These are phyloP conservation scores for Oreamnos americanus DNA, from an alignment of 2,113 vertebrate species.

Conservation along the genomic window DNA sequence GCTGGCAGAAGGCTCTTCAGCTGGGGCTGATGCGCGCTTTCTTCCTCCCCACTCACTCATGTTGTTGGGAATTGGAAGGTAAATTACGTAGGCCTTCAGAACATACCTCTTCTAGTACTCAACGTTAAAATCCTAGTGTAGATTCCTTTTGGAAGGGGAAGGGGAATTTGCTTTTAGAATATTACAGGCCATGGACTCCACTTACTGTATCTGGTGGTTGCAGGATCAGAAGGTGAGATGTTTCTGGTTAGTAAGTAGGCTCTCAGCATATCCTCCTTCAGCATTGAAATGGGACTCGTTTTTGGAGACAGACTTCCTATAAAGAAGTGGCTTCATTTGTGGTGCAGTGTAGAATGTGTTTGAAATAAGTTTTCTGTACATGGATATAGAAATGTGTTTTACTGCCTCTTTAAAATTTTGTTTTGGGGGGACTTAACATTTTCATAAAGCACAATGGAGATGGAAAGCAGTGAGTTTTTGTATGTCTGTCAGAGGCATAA, in stretches of 20 bases:
- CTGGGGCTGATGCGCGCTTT: background rate
- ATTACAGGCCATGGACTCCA: background rate
- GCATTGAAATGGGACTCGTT: background rate
- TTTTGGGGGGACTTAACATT: background rate
- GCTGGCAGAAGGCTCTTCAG: slow-evolving; percentile 14
- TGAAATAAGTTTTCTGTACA: background rate
- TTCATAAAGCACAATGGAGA: background rate
- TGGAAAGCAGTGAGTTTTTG: slow-evolving; percentile 5
- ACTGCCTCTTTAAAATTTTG: background rate
- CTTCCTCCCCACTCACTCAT: background rate
- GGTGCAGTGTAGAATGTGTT: background rate
- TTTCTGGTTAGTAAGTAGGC: background rate
- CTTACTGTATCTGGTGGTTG: background rate
- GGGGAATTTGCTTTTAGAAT: background rate
- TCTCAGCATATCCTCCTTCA: background rate
- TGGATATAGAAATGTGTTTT: background rate
- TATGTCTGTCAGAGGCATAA: background rate
- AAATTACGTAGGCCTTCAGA: background rate
- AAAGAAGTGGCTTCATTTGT: background rate
- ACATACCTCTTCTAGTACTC: background rate
- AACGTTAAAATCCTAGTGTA: background rate
- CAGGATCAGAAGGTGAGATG: background rate
- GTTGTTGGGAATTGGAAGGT: background rate
- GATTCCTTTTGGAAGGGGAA: background rate
- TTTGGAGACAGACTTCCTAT: background rate